A percentile compares a stretch with the other conserved stretches of the same genome.
These are phyloP conservation scores for Brachyrhaphis roseni DNA, from an alignment of 2,797 vertebrate genomes.

Conservation along the genomic window DNA sequence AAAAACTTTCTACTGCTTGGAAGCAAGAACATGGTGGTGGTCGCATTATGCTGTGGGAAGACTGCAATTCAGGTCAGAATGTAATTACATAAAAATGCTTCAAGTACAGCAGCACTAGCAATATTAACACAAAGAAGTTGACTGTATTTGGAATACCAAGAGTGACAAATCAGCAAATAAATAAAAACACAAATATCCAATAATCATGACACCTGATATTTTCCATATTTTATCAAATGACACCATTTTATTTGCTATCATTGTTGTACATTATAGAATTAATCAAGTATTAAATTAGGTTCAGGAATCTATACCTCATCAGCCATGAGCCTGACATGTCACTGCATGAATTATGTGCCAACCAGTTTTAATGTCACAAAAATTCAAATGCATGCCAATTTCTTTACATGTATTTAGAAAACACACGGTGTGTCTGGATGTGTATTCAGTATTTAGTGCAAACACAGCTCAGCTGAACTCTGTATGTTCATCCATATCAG, in stretches of 20 bases:
- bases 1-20: not conserved
- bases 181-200: not conserved
- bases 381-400: not conserved
- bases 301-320: too few species aligned
- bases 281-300: too few species aligned
- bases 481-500: not conserved
- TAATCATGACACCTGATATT: not conserved
- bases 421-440: not conserved
- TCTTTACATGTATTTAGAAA: not conserved
- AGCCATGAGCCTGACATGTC: too few species aligned
- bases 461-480: not conserved
- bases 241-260: not conserved
- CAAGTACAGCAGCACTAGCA: not conserved
- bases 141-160: not conserved
- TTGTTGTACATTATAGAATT: too few species aligned
- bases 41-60: not conserved
- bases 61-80: not conserved
- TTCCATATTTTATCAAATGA: not conserved
- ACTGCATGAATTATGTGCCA: too few species aligned
- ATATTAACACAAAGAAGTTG: not conserved
- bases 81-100: not conserved
- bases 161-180: not conserved
- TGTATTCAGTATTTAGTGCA: not conserved
- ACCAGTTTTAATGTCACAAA: not conserved
- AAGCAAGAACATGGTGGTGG: not conserved